phyloP scores from a whole-genome alignment of 2,797 vertebrate genomes.

The Echeneis naucrates region DNA sequence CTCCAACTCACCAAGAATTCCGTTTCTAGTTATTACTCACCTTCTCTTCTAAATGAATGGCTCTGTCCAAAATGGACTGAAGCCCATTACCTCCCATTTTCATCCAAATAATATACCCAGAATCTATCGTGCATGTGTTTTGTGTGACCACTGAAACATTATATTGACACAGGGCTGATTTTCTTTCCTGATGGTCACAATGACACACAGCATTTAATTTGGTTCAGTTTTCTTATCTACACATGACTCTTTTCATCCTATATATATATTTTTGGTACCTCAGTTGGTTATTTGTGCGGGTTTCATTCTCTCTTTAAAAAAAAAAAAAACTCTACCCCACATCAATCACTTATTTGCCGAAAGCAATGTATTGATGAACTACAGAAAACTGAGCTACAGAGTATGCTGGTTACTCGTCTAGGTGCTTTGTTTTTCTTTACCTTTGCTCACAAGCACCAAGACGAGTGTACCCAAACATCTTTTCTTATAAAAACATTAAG shows the following conservation, averaged over 20 bases:
- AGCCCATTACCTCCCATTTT: slow-evolving; percentile 15
- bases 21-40: slow-evolving; percentile 11
- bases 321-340: no score
- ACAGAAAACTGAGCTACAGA: not conserved
- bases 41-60: slow-evolving; percentile 17
- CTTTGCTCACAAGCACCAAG: not conserved
- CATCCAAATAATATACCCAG: slow-evolving; percentile 10
- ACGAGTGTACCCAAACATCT: not conserved
- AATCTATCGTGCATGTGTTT: slow-evolving; percentile 12
- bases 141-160: slow-evolving; percentile 12
- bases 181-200: not conserved
- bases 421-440: not conserved
- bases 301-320: not conserved
- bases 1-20: slow-evolving; percentile 47
- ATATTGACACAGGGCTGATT: slow-evolving; percentile 26
- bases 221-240: slow-evolving; percentile 9
- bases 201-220: not conserved
- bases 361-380: slow-evolving; percentile 1
- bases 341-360: slow-evolving; percentile 8
- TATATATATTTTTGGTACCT: not conserved
- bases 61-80: slow-evolving; percentile 17
- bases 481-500: no score
- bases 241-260: not conserved
- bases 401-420: not conserved
- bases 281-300: not conserved